Percentiles rank a stretch among this genome's conserved stretches.
Evolutionary conservation across 2,888 invertebrate species (phyloP).

Genomic region (Silvanus unidentatus): DNA sequence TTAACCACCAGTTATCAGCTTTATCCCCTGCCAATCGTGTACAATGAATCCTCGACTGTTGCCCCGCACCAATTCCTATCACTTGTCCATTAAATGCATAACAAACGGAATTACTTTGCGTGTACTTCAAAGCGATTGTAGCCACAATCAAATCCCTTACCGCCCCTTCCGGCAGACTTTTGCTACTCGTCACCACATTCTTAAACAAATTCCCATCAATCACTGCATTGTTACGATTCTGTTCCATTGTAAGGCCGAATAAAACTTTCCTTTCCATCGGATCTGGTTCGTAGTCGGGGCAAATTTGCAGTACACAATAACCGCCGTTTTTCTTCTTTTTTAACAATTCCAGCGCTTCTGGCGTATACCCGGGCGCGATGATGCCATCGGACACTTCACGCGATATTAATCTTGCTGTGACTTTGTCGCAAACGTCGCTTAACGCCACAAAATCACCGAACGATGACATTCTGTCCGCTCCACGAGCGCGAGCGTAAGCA

Average conservation of each 20-base stretch:
- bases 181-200: constrained; percentile 72
- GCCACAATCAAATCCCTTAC: constrained; percentile 90
- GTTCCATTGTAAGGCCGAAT: constrained; percentile 80
- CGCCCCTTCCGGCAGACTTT: constrained; percentile 64
- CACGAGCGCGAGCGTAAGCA: constrained; percentile 93
- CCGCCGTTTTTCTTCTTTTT: constrained; percentile 92
- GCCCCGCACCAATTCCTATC: constrained; percentile 95
- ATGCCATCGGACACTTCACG: constrained; percentile 97
- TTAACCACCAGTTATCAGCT: constrained; percentile 96
- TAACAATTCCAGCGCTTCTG: constrained; percentile 76
- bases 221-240: constrained; percentile 81
- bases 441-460: constrained; percentile 97
- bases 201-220: constrained; percentile 72
- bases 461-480: constrained; percentile 98
- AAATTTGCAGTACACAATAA: constrained; percentile 90
- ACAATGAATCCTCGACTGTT: constrained; percentile 97
- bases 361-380: constrained; percentile 86
- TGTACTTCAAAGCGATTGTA: constrained; percentile 93
- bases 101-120: constrained; percentile 98
- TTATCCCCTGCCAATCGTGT: constrained; percentile 95
- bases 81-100: constrained; percentile 89
- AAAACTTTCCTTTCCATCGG: constrained; percentile 75
- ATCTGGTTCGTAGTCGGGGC: constrained; percentile 76
- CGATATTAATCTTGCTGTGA: constrained; percentile 89
- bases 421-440: constrained; percentile 83